These are phyloP conservation scores for Leptinotarsa rubiginosa DNA, from an alignment of 2,888 invertebrate species.

Conservation along the genomic window DNA sequence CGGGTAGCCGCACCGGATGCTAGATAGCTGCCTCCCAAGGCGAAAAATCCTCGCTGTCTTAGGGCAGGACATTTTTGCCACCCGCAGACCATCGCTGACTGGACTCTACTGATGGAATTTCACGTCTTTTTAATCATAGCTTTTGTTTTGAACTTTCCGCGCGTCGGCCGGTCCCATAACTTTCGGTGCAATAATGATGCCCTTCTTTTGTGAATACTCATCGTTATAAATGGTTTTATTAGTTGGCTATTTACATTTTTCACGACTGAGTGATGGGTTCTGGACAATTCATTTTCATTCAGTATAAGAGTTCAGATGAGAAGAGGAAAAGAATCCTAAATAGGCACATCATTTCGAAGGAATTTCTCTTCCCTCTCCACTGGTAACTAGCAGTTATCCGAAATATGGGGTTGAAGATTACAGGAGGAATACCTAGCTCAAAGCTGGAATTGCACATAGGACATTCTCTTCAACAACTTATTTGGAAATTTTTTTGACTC, in stretches of 20 bases:
- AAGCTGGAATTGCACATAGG: too few relatives aligned
- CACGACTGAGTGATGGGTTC: not conserved
- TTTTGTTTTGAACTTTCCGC: constrained; percentile 36
- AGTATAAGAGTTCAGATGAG: not conserved
- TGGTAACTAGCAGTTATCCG: too few relatives aligned
- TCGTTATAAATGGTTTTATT: constrained; percentile 17
- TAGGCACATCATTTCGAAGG: too few relatives aligned
- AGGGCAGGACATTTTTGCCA: constrained; percentile 56
- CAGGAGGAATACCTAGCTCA: too few relatives aligned
- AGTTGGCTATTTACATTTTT: not conserved
- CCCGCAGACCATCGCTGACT: constrained; percentile 58
- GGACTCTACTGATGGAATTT: constrained; percentile 50
- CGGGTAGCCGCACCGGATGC: constrained; percentile 61
- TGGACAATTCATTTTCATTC: not conserved
- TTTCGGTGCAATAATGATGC: constrained; percentile 4
- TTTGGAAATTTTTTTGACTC: too few relatives aligned
- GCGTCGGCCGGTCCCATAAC: constrained; percentile 22
- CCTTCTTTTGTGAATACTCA: constrained; percentile 9
- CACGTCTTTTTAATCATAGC: constrained; percentile 52
- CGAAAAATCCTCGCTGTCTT: constrained; percentile 56
- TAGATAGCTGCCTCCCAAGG: constrained; percentile 57
- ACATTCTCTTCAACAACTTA: too few relatives aligned
- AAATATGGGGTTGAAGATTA: too few relatives aligned
- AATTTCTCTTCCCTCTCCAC: too few relatives aligned
- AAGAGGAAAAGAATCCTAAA: too few relatives aligned